Evolutionary conservation across 2,888 invertebrate species (phyloP).

Genomic region (Hypena proboscidalis): DNA sequence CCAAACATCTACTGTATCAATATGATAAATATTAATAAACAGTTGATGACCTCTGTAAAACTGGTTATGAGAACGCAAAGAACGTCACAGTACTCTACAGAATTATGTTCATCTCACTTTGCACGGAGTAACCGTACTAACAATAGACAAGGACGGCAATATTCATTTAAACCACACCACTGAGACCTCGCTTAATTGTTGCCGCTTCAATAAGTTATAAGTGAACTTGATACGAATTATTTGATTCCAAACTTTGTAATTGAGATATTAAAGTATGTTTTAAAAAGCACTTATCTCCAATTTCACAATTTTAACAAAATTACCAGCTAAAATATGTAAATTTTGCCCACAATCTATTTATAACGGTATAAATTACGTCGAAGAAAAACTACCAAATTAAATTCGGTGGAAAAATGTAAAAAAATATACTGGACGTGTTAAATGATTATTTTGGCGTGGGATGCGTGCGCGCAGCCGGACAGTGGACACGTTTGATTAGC

Average conservation of each 20-base stretch:
- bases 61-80: conserved; percentile 74
- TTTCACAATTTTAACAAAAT: conserved; percentile 55
- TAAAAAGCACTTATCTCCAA: conserved; percentile 61
- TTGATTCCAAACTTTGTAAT: conserved; percentile 45
- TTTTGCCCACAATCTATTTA: conserved; percentile 44
- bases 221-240: conserved; percentile 25
- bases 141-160: conserved; percentile 49
- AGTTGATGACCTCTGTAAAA: conserved; percentile 65
- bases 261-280: conserved; percentile 38
- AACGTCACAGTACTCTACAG: conserved; percentile 40
- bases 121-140: conserved; percentile 27
- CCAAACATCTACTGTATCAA: too few species aligned
- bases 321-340: conserved; percentile 58
- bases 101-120: conserved; percentile 58
- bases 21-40: conserved; percentile 29
- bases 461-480: conserved; percentile 75
- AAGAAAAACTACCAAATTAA: conserved; percentile 21
- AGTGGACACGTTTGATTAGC: conserved; percentile 82
- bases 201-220: conserved; percentile 51
- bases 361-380: conserved; percentile 26
- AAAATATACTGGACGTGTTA: conserved; percentile 13
- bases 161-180: conserved; percentile 56
- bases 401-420: conserved; percentile 12
- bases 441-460: conserved; percentile 57
- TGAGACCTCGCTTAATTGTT: conserved; percentile 58